Conservation (phyloP, 37 sponge, comb jelly and placozoan genomes). For the Amphimedon queenslandica region DNA sequence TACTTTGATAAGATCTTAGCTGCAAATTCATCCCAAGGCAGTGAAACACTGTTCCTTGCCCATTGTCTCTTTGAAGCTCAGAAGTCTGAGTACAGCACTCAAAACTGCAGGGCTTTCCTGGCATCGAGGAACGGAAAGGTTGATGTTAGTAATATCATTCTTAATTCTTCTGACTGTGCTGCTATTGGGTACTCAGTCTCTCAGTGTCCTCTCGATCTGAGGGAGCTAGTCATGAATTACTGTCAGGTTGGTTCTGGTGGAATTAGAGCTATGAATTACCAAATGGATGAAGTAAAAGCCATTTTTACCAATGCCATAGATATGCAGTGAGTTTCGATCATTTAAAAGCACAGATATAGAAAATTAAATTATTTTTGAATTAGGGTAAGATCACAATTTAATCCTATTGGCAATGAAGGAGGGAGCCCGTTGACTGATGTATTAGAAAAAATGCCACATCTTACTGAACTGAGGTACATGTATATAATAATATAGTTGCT, state of each 20-base stretch:
- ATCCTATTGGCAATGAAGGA: constrained; percentile 34
- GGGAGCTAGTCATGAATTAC: constrained; percentile 14
- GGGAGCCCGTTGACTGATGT: constrained; percentile 4
- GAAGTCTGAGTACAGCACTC: not conserved
- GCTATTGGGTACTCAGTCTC: constrained; percentile 19
- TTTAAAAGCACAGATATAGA: no score
- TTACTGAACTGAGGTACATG: constrained; percentile 31
- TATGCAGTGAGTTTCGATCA: not conserved
- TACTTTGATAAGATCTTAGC: not conserved
- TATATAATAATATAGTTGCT: no score
- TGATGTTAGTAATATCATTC: constrained; percentile 7
- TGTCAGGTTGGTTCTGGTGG: constrained; percentile 33
- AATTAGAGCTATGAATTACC: constrained; percentile 6
- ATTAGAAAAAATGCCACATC: constrained; percentile 12
- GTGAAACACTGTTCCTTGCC: not conserved
- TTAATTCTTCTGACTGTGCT: constrained; percentile 23
- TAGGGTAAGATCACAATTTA: constrained; percentile 9
- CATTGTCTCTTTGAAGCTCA: constrained; percentile 50
- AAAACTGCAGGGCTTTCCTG: constrained; percentile 17
- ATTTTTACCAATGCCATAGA: not conserved
- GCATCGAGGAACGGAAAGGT: not conserved
- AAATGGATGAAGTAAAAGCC: not conserved
- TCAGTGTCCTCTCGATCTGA: constrained; percentile 1
- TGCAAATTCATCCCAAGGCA: not conserved
- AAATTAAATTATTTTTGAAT: constrained; percentile 1